A percentile compares a stretch with the other conserved stretches of the same genome.
Evolutionary conservation across 2,888 invertebrate species (phyloP).

Genomic region (Brassicogethes aeneus): DNA sequence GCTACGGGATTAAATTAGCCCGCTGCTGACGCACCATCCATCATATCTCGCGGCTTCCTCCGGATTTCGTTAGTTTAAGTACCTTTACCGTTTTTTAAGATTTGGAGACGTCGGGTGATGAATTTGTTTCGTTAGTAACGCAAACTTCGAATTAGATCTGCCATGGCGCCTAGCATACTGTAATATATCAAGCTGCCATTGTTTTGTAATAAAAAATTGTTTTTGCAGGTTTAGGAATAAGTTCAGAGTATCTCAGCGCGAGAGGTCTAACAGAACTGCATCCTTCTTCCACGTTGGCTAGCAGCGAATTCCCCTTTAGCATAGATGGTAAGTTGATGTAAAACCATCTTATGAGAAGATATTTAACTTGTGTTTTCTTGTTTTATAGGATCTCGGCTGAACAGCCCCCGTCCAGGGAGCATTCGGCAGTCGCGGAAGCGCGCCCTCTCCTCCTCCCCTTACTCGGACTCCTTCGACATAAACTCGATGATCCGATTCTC

Average conservation of each 20-base stretch:
- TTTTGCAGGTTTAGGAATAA: conserved; percentile 48
- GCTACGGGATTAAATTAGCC: neutral
- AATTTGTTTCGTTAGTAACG: neutral
- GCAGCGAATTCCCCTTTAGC: conserved; percentile 84
- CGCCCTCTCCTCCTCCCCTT: conserved; percentile 88
- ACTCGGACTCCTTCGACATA: conserved; percentile 91
- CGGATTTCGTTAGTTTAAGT: neutral
- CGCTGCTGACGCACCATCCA: neutral
- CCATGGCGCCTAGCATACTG: neutral
- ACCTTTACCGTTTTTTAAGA: neutral
- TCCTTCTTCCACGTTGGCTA: conserved; percentile 64
- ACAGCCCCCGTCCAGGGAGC: conserved; percentile 50
- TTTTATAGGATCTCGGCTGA: conserved; percentile 51
- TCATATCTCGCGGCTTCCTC: neutral
- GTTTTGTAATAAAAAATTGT: no score
- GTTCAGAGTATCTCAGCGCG: conserved; percentile 53
- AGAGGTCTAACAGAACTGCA: conserved; percentile 46
- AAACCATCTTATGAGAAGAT: conserved; percentile 2
- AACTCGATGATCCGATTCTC: conserved; percentile 94
- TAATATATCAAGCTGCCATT: no score
- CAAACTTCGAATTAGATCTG: neutral
- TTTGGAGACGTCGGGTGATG: neutral
- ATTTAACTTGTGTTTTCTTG: conserved; percentile 3
- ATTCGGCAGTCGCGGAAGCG: conserved; percentile 66
- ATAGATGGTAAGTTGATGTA: conserved; percentile 63